A percentile compares a stretch with the other conserved stretches of the same genome.
Evolutionary conservation across 2,113 vertebrate genomes (phyloP).

Genomic region (Misgurnus anguillicaudatus): DNA sequence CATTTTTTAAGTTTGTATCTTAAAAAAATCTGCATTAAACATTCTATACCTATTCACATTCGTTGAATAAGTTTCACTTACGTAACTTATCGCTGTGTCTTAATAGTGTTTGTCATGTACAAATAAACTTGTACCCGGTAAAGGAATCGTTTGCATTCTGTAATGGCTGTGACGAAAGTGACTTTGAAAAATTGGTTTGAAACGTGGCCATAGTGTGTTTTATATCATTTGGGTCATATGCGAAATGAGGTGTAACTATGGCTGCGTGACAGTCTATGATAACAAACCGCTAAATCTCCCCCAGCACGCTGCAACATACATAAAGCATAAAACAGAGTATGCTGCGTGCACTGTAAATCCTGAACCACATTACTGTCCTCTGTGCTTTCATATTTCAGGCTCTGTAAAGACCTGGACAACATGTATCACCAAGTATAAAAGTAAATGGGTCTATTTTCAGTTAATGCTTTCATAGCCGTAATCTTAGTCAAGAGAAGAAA

Average conservation of each 20-base stretch:
- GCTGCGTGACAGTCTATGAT: conserved; percentile 28
- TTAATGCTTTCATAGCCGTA: not conserved
- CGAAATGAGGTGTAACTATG: conserved; percentile 42
- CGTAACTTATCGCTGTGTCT: too few relatives aligned
- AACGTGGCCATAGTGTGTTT: conserved; percentile 29
- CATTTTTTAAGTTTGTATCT: too few relatives aligned
- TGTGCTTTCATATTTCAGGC: conserved; percentile 4
- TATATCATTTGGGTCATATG: conserved; percentile 28
- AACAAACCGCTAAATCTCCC: conserved; percentile 24
- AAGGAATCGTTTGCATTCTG: not conserved
- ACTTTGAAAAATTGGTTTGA: conserved; percentile 11
- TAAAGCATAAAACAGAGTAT: conserved; percentile 20
- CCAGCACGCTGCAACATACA: conserved; percentile 13
- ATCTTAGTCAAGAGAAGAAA: conserved; percentile 19
- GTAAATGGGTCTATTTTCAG: not conserved
- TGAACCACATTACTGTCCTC: conserved; percentile 17
- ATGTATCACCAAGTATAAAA: conserved; percentile 21
- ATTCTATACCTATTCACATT: too few relatives aligned
- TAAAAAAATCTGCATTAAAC: too few relatives aligned
- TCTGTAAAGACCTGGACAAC: conserved; percentile 8
- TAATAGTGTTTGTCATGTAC: not conserved
- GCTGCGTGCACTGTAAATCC: conserved; percentile 11
- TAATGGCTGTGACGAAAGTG: not conserved
- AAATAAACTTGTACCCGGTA: not conserved
- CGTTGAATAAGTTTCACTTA: too few relatives aligned